Base-by-base conservation (phyloP, 2,113 vertebrate genomes). In the Manacus vitellinus region DNA sequence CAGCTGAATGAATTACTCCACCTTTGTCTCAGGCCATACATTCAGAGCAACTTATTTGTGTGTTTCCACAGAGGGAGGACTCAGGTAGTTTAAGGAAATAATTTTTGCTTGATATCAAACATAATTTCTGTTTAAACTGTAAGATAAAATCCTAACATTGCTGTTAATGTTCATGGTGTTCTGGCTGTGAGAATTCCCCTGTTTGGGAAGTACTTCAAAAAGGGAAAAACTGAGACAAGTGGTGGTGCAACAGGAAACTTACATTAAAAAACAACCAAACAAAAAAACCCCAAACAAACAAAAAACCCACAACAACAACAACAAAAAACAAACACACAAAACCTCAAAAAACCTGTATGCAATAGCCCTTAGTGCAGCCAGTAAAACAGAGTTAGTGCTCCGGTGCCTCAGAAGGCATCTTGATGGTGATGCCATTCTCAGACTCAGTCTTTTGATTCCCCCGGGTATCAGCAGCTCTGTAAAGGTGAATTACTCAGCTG, bases 261-360 rank as follows among this genome's bases (percentile, higher is more conserved):
- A 49, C 4, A 37, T 20, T 49, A 31, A 61, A 30, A 77, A 10
- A 12, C 10, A 71, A 23, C 4, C 19, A 52, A 39, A 28, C 18
- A 65, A 44, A 31, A 14, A 25, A 39, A 63, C 21, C 27, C 17
- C 10, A 16, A 41, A 10, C 20, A 5, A 39, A 14, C 14, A 14
- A 68, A 51, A 37, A 25, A 9, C 31, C 31, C 33, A 58, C 21
- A 68, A 22, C 6, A n/a, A 58, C 35, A 9, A 22, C 12, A 56
- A 56, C 31, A 17, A 30, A 33, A 19, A 56, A 33, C 30, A 56
- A 37, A 37, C 37, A 37, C 37, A 28, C 4, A 6, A 54, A 43
- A 21, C 6, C n/a, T 33, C 9, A 23, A 33, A 43, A 33, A 0
- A 0, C 10, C 13, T 58, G 10, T 25, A 71, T 27, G 5, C n/a